Evolutionary conservation across 2,797 vertebrate genomes (phyloP).

Genomic region (Simalia tracyae): DNA sequence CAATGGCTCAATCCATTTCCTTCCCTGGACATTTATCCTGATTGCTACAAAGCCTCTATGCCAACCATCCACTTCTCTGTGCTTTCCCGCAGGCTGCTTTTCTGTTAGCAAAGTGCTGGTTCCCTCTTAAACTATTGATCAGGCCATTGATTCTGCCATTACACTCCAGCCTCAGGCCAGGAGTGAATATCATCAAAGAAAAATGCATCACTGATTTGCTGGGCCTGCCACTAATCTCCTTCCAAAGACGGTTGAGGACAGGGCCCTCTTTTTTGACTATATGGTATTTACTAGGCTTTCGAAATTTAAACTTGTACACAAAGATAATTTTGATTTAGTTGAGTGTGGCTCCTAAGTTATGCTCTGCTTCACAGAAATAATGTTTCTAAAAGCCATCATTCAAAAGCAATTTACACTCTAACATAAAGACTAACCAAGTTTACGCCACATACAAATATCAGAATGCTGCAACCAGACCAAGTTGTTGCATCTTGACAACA

Average conservation of each 20-base stretch:
- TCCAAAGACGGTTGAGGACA: not conserved
- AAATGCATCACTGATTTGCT: not conserved
- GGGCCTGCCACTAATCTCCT: not conserved
- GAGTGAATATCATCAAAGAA: not conserved
- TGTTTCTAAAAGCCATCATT: not conserved
- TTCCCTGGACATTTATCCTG: not conserved
- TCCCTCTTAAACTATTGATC: conserved; percentile 28
- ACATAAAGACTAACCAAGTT: not conserved
- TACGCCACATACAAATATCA: not conserved
- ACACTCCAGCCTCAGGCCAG: conserved; percentile 15
- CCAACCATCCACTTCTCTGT: not conserved
- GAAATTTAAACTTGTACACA: not conserved
- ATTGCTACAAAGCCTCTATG: not conserved
- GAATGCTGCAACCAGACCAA: not conserved
- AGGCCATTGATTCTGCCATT: conserved; percentile 13
- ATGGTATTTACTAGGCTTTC: not conserved
- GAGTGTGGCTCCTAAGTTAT: not conserved
- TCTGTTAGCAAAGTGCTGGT: not conserved
- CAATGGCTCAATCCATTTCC: not conserved
- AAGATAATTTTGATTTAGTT: not conserved
- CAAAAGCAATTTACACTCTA: not conserved
- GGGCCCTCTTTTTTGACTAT: not conserved
- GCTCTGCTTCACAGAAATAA: not conserved
- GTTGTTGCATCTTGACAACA: too few relatives aligned
- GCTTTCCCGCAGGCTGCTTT: not conserved